Base-by-base conservation (phyloP, 2,888 invertebrate species). In the Cyrtodaria siliqua region DNA sequence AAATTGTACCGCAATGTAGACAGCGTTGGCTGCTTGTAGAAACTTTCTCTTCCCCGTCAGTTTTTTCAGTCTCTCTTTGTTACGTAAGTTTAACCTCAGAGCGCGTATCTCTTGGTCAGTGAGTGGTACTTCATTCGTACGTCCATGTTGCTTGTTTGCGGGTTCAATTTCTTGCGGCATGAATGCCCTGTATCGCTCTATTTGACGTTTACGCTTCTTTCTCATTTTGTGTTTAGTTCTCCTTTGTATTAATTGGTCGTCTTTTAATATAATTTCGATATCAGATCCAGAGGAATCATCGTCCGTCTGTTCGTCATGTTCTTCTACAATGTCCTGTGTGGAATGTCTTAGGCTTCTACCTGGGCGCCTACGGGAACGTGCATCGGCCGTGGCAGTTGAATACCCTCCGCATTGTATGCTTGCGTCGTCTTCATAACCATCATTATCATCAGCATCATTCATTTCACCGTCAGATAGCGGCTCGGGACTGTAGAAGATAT, bases 401-500 rank as follows among this genome's bases (percentile, higher is more conserved):
- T 69, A 78, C 0, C 64, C 74, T 1, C 73, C 73, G 50, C 73
- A 72, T n/a, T 78, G 67, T 38, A 73, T 76, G 53, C 64, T 68
- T 1, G 57, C 56, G 12, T 67, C 72, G 26, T 71, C 74, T 14
- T 49, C 44, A 16, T 40, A 59, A 29, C 38, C 44, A 12, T 16
- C 61, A 24, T 67, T 67, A 8, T 69, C 74, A 9, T 63, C 61
- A 1, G 26, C 26, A 1, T 63, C 66, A 3, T 53, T 63, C 4
- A 63, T 29, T 8, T 78, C 70, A 2, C 61, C 76, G 24, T 73
- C 71, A 24, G 61, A 57, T 18, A 75, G 62, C 4, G 80, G 77
- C 33, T 83, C 83, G 0, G 83, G 83, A 52, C 83, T 83, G 55
- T 83, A 83, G 53, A 83, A 83, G 20, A 83, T 63, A 26, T 81